phyloP scores from a whole-genome alignment of 30 jellyfish, hydroid and myxozoan species.

The Chrysaora quinquecirrha region DNA sequence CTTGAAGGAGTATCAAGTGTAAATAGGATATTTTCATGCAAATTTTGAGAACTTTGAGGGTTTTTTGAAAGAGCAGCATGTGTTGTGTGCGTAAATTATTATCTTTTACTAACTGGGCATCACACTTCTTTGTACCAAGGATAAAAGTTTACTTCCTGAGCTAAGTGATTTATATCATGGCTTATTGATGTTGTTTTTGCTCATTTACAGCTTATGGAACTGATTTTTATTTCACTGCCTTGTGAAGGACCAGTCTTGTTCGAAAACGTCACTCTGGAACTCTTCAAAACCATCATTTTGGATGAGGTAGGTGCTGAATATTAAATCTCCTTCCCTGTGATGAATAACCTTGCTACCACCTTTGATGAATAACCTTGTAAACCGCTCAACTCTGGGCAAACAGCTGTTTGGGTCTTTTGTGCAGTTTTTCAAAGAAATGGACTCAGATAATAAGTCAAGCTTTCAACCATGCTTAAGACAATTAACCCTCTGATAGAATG shows the following conservation, averaged over 20 bases:
- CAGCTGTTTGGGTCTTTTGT: not conserved
- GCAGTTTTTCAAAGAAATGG: not conserved
- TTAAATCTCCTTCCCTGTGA: too few relatives aligned
- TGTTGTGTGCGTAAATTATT: too few relatives aligned
- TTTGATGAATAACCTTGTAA: not conserved
- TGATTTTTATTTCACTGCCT: conserved; percentile 28
- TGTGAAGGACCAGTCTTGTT: conserved; percentile 32
- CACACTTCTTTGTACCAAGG: not conserved
- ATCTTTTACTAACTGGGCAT: not conserved
- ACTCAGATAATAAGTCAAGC: not conserved
- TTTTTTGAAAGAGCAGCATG: too few relatives aligned
- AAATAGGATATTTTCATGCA: too few relatives aligned
- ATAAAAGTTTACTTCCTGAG: not conserved
- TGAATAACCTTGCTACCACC: too few relatives aligned
- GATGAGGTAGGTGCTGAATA: conserved; percentile 50
- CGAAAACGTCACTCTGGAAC: conserved; percentile 16
- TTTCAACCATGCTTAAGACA: not conserved
- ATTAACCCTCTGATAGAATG: not conserved
- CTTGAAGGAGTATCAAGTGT: too few relatives aligned
- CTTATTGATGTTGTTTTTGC: not conserved
- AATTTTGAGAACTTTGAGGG: too few relatives aligned
- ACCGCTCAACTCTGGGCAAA: not conserved
- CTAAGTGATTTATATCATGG: not conserved
- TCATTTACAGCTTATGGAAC: conserved; percentile 16
- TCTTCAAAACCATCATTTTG: conserved; percentile 12